Evolutionary conservation across 2,888 invertebrate species (phyloP), one percentile per base, ranked within the genome.

Genomic region (Spodoptera picta): DNA sequence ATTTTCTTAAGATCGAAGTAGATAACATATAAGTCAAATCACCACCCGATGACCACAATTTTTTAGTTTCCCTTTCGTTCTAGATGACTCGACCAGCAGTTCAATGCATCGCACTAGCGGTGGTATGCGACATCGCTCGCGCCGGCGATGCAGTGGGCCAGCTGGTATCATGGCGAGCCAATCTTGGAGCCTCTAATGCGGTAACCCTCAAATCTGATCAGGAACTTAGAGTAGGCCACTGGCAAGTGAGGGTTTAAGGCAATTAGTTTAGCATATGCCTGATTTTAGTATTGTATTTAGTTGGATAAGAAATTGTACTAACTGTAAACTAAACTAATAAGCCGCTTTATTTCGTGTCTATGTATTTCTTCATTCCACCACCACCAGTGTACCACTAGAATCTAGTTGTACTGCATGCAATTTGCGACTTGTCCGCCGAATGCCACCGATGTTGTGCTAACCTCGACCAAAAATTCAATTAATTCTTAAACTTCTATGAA

Each of bases 141-240:
- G 89, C 87, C 0, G 92, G 90, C 0, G 75, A 80, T 6, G 90
- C 87, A 0, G 88, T 92, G 0, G 88, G 86, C 0, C 92, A 94
- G 64, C 81, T 94, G 2, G 81, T 93, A 11, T 82, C 93, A 0
- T 94, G 94, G 94, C 84, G 94, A 4, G 92, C 94, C 0, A 75
- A 62, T 12, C 57, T 71, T 2, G 75, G 79, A 1, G 90, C 92
- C 27, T 80, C 89, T 2, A 69, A 81, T 59, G 82, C 86, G 60
- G 92, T 92, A 27, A 43, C 31, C 27, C 51, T 65, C 19, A 3
- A 46, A 60, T 64, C 62, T 49, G 58, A 73, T 60, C 55, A 66
- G 51, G 49, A 69, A 71, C 54, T 54, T n/a, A 52, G 31, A 45
- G 4, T 10, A 53, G 31, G 4, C 11, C 41, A 19, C 19, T n/a